Conservation (phyloP, 2,888 invertebrate species). For the Caenorhabditis sinica region DNA sequence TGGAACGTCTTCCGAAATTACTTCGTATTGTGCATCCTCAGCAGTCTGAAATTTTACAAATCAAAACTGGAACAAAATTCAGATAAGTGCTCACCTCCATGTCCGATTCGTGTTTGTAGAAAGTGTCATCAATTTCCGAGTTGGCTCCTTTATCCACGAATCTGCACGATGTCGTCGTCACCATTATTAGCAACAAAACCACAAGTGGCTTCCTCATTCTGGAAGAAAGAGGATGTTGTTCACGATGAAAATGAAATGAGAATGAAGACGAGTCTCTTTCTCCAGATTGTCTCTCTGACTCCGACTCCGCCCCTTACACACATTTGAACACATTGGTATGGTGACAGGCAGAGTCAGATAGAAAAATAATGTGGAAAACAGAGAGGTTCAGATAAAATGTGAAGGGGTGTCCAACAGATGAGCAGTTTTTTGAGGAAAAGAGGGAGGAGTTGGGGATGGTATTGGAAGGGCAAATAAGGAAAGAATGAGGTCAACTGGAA, state of each 20-base stretch:
- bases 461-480: conserved; percentile 30
- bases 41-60: conserved; percentile 12
- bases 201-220: conserved; percentile 64
- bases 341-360: conserved; percentile 31
- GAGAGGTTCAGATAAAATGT: conserved; percentile 22
- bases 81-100: conserved; percentile 6
- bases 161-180: conserved; percentile 14
- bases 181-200: conserved; percentile 45
- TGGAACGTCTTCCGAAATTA: conserved; percentile 48
- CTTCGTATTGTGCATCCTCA: conserved; percentile 59
- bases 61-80: no score
- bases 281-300: conserved; percentile 9
- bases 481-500: conserved; percentile 41
- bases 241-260: conserved; percentile 3
- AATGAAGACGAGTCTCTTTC: conserved; percentile 13
- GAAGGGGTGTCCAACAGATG: conserved; percentile 5
- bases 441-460: conserved; percentile 1
- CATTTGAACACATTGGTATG: conserved; percentile 34
- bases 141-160: conserved; percentile 41
- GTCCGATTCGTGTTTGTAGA: conserved; percentile 34
- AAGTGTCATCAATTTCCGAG: conserved; percentile 48
- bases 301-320: conserved; percentile 45
- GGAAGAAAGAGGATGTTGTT: background rate
- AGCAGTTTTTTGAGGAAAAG: conserved; percentile 22
- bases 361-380: background rate